Evolutionary conservation across 1,140 invertebrate genomes (phyloP).

Genomic region (Luehdorfia chinensis): DNA sequence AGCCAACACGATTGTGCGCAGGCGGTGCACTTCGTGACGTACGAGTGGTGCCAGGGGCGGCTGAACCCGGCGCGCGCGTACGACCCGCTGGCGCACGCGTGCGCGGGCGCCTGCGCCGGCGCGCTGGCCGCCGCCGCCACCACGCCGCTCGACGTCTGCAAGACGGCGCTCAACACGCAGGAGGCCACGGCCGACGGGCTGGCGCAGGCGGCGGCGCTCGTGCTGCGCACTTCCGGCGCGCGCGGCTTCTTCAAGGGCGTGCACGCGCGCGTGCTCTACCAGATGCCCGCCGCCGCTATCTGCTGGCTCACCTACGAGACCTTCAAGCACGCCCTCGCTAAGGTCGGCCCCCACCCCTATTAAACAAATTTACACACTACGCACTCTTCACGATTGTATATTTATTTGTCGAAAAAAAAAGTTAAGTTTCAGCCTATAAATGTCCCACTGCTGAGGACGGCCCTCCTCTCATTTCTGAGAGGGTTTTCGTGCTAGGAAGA

Average conservation of each 20-base stretch:
- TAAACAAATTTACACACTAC: no score
- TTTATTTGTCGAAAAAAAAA: no score
- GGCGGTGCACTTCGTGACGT: constrained; percentile 95
- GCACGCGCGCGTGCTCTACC: constrained; percentile 93
- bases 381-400: neutral
- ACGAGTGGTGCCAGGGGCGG: constrained; percentile 92
- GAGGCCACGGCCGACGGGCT: constrained; percentile 57
- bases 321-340: constrained; percentile 82
- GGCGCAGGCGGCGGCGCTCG: constrained; percentile 76
- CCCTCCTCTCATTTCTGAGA: no score
- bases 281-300: constrained; percentile 99
- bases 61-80: constrained; percentile 91
- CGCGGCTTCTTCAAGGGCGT: constrained; percentile 91
- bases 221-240: constrained; percentile 86
- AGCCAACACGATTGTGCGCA: constrained; percentile 19
- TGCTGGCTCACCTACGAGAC: constrained; percentile 97
- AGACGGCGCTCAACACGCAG: constrained; percentile 98
- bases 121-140: constrained; percentile 95
- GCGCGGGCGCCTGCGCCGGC: constrained; percentile 93
- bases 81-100: constrained; percentile 92
- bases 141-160: constrained; percentile 99
- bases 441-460: no score
- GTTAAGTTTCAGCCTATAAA: no score
- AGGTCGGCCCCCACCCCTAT: constrained; percentile 18
- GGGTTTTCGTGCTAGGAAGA: no score